Evolutionary conservation across 2,797 vertebrate species (phyloP).

Genomic region (Acanthis flammea): DNA sequence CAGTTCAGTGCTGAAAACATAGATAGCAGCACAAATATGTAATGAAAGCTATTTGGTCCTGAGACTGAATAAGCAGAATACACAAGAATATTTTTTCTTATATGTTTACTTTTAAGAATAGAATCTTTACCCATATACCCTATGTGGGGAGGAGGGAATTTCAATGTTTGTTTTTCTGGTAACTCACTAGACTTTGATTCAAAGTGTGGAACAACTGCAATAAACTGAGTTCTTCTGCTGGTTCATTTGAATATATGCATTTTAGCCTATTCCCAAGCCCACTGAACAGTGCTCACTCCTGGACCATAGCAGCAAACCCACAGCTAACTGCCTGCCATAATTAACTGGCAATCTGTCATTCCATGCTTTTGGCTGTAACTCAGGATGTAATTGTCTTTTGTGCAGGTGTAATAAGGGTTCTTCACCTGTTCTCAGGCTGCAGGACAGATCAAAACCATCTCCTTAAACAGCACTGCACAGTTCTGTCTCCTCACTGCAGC

Average conservation of each 20-base stretch:
- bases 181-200: not conserved
- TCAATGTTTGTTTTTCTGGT: not conserved
- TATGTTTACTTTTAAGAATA: slow-evolving; percentile 6
- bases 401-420: not conserved
- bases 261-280: not conserved
- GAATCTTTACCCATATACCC: not conserved
- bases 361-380: not conserved
- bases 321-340: not conserved
- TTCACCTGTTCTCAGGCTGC: not conserved
- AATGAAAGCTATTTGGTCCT: slow-evolving; percentile 17
- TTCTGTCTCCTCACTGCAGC: slow-evolving; percentile 83
- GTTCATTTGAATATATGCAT: not conserved
- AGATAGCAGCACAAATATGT: not conserved
- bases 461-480: not conserved
- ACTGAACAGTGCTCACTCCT: not conserved
- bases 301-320: slow-evolving; percentile 16
- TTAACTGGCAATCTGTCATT: not conserved
- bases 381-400: not conserved
- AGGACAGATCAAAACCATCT: not conserved
- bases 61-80: slow-evolving; percentile 25
- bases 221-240: not conserved
- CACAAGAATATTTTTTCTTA: not conserved
- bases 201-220: not conserved
- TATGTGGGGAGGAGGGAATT: not conserved
- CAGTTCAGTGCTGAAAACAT: not conserved